These are phyloP conservation scores for Caenorhabditis becei DNA, from an alignment of 2,888 invertebrate genomes.

Conservation along the genomic window DNA sequence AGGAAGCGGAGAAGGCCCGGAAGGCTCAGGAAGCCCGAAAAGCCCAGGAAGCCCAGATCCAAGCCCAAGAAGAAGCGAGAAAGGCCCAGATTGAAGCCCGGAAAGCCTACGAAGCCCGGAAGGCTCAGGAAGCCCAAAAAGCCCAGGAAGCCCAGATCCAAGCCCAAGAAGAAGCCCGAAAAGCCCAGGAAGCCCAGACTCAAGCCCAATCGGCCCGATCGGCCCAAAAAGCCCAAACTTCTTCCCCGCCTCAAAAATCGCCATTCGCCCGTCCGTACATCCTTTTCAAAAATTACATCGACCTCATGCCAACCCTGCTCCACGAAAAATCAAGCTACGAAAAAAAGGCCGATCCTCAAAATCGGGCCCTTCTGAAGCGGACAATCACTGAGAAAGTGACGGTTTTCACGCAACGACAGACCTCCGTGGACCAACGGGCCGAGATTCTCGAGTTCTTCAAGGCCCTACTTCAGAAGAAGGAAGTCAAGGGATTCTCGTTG, in stretches of 20 bases:
- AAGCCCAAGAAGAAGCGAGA: too few species aligned
- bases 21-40: conserved; percentile 8
- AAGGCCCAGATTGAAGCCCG: not conserved
- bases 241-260: not conserved
- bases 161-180: not conserved
- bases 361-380: conserved; percentile 36
- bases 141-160: not conserved
- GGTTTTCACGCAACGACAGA: conserved; percentile 36
- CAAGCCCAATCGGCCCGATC: not conserved
- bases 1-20: not conserved
- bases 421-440: not conserved
- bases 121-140: conserved; percentile 8
- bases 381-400: conserved; percentile 53
- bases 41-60: not conserved
- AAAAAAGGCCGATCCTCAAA: not conserved
- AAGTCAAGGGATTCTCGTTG: conserved; percentile 31
- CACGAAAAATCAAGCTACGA: conserved; percentile 22
- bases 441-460: conserved; percentile 51
- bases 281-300: conserved; percentile 42
- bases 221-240: not conserved
- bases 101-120: not conserved
- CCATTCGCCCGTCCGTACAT: conserved; percentile 4
- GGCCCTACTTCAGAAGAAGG: conserved; percentile 24
- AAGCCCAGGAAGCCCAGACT: not conserved
- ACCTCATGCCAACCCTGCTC: not conserved